A percentile compares a stretch with the other conserved stretches of the same genome.
These are phyloP conservation scores for Sycophaga agraensis DNA, from an alignment of 1,140 invertebrate species.

Conservation along the genomic window DNA sequence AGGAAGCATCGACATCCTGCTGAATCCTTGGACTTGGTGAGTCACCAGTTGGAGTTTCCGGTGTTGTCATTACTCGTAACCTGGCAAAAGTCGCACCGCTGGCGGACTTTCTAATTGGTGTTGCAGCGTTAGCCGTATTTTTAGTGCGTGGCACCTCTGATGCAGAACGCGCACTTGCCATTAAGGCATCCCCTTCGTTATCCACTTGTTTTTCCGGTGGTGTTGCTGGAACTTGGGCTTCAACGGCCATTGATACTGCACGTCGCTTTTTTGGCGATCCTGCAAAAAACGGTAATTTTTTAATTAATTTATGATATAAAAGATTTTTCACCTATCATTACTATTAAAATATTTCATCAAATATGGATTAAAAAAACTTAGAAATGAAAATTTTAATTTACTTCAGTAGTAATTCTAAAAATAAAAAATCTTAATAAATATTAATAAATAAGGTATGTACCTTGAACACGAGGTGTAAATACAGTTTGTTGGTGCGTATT, in stretches of 20 bases:
- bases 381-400: neutral
- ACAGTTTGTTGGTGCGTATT: conserved; percentile 44
- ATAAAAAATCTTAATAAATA: neutral
- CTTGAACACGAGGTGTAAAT: conserved; percentile 46
- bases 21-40: conserved; percentile 61
- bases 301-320: neutral
- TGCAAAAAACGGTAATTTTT: too few species aligned
- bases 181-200: conserved; percentile 59
- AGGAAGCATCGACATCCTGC: conserved; percentile 64
- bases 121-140: conserved; percentile 41
- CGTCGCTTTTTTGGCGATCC: conserved; percentile 60
- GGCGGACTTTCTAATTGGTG: conserved; percentile 50
- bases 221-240: conserved; percentile 46
- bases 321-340: neutral
- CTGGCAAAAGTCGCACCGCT: conserved; percentile 54
- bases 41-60: conserved; percentile 48
- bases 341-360: neutral
- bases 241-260: conserved; percentile 60
- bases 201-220: conserved; percentile 55
- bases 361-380: neutral
- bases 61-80: conserved; percentile 47
- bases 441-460: conserved; percentile 30
- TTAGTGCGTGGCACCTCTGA: conserved; percentile 51
- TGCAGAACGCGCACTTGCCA: conserved; percentile 56
- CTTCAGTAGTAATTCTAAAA: neutral